A percentile compares a stretch with the other conserved stretches of the same genome.
Evolutionary conservation across 2,797 vertebrate species (phyloP).

Genomic region (Nothura maculosa): DNA sequence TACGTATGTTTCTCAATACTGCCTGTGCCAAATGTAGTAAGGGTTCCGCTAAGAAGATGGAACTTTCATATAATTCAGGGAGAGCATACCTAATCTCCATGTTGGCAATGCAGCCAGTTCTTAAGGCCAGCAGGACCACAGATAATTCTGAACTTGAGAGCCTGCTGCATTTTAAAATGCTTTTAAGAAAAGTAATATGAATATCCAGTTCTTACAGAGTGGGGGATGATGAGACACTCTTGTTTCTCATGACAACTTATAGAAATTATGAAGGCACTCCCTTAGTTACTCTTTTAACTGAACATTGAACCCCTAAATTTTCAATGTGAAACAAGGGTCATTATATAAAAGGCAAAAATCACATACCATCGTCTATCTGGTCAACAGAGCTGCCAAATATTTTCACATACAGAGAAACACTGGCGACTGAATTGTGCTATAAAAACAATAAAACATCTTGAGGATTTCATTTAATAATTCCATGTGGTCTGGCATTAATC

Average conservation of each 20-base stretch:
- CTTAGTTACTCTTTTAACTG: not conserved
- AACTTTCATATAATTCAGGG: not conserved
- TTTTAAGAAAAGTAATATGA: constrained; percentile 9
- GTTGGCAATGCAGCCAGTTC: not conserved
- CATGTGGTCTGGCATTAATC: constrained; percentile 75
- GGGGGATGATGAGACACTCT: not conserved
- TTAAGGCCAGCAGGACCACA: not conserved
- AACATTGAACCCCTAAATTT: not conserved
- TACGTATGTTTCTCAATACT: not conserved
- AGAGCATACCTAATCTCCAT: not conserved
- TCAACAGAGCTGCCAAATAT: constrained; percentile 46
- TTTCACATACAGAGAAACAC: constrained; percentile 57
- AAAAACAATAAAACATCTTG: constrained; percentile 70
- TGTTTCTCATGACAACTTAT: not conserved
- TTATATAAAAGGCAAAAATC: constrained; percentile 20
- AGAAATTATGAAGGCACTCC: not conserved
- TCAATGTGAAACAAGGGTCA: constrained; percentile 10
- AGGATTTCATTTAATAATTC: constrained; percentile 55
- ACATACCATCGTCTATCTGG: constrained; percentile 15
- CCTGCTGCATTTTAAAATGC: not conserved
- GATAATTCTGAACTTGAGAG: not conserved
- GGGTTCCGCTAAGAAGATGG: not conserved
- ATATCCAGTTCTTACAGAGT: not conserved
- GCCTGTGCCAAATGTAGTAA: not conserved
- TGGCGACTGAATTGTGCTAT: constrained; percentile 57